These are phyloP conservation scores for Mechanitis mazaeus DNA, from an alignment of 2,888 invertebrate genomes.

Conservation along the genomic window DNA sequence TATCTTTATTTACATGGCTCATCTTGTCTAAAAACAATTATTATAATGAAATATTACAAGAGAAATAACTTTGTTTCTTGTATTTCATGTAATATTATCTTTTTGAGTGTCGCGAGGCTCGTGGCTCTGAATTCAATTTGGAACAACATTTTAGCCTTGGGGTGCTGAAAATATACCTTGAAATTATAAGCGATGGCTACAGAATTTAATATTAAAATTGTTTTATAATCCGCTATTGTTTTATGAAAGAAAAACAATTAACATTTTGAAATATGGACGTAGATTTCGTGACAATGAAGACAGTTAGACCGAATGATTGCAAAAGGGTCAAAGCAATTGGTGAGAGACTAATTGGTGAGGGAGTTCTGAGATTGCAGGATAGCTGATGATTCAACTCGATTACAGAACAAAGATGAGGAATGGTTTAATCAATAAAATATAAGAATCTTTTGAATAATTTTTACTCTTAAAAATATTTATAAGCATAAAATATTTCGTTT, in stretches of 20 bases:
- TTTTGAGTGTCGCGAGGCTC: conserved; percentile 33
- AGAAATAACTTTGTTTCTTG: conserved; percentile 32
- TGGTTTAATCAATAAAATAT: conserved; percentile 17
- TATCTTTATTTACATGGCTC: too few relatives aligned
- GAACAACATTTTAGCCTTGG: conserved; percentile 46
- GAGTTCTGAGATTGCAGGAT: conserved; percentile 36
- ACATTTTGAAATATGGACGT: too few relatives aligned
- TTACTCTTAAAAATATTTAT: too few relatives aligned
- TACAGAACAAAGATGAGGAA: conserved; percentile 33
- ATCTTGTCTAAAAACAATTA: too few relatives aligned
- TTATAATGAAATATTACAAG: too few relatives aligned
- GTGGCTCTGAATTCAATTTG: conserved; percentile 63
- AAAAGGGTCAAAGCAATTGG: conserved; percentile 34
- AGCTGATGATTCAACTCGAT: conserved; percentile 37
- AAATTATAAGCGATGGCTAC: conserved; percentile 64
- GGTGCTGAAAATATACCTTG: conserved; percentile 65
- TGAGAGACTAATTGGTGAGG: conserved; percentile 48
- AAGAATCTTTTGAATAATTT: too few relatives aligned
- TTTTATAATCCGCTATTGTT: not conserved
- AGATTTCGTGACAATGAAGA: too few relatives aligned
- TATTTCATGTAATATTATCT: conserved; percentile 28
- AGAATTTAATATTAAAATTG: conserved; percentile 57
- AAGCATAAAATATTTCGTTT: too few relatives aligned
- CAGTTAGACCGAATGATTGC: conserved; percentile 14
- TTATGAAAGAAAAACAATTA: not conserved